Evolutionary conservation across 2,888 invertebrate species (phyloP).

Genomic region (Elegia similella): DNA sequence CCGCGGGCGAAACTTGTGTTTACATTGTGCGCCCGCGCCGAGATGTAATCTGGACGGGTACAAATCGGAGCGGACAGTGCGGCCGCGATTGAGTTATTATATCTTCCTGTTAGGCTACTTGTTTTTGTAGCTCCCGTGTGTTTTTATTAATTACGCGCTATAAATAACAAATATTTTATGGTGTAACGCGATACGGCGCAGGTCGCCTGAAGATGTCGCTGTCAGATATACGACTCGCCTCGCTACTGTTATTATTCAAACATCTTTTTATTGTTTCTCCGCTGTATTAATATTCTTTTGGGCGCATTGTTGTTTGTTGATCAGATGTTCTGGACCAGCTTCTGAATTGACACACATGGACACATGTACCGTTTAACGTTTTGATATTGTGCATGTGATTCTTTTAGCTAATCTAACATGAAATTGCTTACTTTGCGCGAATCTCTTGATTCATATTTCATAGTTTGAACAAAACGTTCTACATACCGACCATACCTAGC

Average conservation of each 20-base stretch:
- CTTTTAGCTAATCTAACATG: too few species aligned
- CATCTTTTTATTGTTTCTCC: slow-evolving; percentile 67
- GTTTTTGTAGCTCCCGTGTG: slow-evolving; percentile 77
- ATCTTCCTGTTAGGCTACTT: slow-evolving; percentile 79
- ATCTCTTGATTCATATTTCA: too few species aligned
- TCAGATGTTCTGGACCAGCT: slow-evolving; percentile 43
- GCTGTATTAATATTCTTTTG: slow-evolving; percentile 55
- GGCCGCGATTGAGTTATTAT: slow-evolving; percentile 81
- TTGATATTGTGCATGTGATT: too few species aligned
- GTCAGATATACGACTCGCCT: slow-evolving; percentile 57
- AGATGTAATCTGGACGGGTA: slow-evolving; percentile 78
- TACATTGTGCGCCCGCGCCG: slow-evolving; percentile 53
- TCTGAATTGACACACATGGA: slow-evolving; percentile 49
- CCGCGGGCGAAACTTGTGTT: slow-evolving; percentile 52
- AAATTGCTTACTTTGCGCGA: too few species aligned
- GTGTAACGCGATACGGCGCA: slow-evolving; percentile 72
- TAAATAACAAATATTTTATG: slow-evolving; percentile 81
- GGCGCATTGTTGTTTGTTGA: slow-evolving; percentile 35
- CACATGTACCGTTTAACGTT: not conserved
- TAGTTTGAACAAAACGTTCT: too few species aligned
- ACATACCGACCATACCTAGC: too few species aligned
- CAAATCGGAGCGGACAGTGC: slow-evolving; percentile 71
- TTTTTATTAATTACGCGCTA: slow-evolving; percentile 79
- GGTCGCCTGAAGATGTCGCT: slow-evolving; percentile 61
- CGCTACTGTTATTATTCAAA: slow-evolving; percentile 71